These are phyloP conservation scores for Megatriorchis doriae DNA, from an alignment of 2,113 vertebrate genomes.

Conservation along the genomic window DNA sequence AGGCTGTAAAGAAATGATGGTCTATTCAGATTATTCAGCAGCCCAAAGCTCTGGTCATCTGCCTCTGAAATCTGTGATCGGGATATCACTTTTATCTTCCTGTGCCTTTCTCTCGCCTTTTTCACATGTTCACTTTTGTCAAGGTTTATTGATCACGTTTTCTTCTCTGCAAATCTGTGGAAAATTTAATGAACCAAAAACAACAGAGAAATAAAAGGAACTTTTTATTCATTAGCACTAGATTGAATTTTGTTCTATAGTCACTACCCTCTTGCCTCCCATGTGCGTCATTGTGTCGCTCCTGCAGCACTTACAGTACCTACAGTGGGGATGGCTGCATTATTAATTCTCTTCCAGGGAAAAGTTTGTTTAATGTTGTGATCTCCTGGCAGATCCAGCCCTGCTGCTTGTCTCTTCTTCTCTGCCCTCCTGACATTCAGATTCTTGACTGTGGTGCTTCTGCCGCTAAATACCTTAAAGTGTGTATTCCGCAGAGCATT, in stretches of 20 bases:
- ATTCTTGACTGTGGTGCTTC: not conserved
- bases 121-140: constrained; percentile 82
- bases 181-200: constrained; percentile 92
- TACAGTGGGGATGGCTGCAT: constrained; percentile 18
- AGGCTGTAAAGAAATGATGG: constrained; percentile 86
- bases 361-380: constrained; percentile 44
- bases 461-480: constrained; percentile 5
- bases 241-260: constrained; percentile 58
- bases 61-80: constrained; percentile 83
- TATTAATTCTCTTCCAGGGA: constrained; percentile 1
- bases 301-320: constrained; percentile 43
- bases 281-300: constrained; percentile 31
- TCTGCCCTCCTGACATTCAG: not conserved
- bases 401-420: not conserved
- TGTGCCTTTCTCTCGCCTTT: constrained; percentile 77
- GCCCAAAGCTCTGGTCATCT: constrained; percentile 79
- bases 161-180: constrained; percentile 84
- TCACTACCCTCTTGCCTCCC: constrained; percentile 2
- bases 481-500: constrained; percentile 29
- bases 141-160: constrained; percentile 85
- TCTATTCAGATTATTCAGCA: constrained; percentile 89
- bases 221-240: constrained; percentile 76
- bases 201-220: constrained; percentile 74
- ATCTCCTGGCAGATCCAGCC: not conserved
- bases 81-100: constrained; percentile 92